phyloP scores from a whole-genome alignment of 2,888 invertebrate genomes.

The Neocrepidodera transversa region DNA sequence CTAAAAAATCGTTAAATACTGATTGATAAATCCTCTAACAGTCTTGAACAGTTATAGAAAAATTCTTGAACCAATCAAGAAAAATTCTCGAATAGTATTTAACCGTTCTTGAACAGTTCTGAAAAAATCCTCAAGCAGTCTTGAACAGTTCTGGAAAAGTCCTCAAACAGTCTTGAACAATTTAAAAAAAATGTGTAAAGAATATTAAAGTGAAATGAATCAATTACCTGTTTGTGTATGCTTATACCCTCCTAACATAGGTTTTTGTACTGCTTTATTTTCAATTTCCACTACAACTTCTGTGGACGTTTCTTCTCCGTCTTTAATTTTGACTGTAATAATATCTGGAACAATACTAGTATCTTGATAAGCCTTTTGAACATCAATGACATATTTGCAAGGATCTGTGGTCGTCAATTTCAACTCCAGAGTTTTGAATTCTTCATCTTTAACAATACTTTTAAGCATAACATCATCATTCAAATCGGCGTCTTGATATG shows the following conservation, averaged over 20 bases:
- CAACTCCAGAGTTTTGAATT: conserved; percentile 49
- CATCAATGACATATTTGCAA: conserved; percentile 48
- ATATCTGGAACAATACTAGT: conserved; percentile 61
- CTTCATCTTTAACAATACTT: conserved; percentile 44
- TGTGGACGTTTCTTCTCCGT: conserved; percentile 57
- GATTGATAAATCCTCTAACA: no score
- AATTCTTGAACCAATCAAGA: no score
- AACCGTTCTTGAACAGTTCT: no score
- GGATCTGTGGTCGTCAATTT: conserved; percentile 45
- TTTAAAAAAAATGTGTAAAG: no score
- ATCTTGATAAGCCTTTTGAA: conserved; percentile 50
- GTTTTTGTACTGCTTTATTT: conserved; percentile 70
- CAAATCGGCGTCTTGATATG: conserved; percentile 4
- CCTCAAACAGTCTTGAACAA: no score
- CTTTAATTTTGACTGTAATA: conserved; percentile 63
- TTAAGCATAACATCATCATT: conserved; percentile 47
- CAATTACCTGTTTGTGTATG: conserved; percentile 70
- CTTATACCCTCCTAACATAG: conserved; percentile 82
- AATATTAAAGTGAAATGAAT: no score
- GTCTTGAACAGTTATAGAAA: no score
- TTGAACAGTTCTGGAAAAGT: no score
- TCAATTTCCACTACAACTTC: conserved; percentile 67
- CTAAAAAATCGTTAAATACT: background rate
- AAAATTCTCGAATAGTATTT: no score
- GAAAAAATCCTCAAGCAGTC: no score